Base-by-base conservation (phyloP, 2,888 invertebrate species). In the Leptopilina myrica region DNA sequence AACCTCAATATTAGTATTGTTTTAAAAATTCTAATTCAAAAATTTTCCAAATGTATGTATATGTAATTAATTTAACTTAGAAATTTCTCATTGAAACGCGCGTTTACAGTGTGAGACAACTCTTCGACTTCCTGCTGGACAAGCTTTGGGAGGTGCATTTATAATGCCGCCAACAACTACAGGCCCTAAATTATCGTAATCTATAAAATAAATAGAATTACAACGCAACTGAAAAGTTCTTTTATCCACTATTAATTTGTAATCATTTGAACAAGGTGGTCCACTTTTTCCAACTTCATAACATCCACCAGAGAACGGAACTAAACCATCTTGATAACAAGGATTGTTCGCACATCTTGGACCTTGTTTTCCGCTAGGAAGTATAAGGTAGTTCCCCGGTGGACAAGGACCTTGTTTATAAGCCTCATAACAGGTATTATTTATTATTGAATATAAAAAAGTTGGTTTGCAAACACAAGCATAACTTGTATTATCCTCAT, bases 361-460 rank as follows among this genome's bases (percentile, higher is more conserved):
- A 64, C 94, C 92, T 0, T 93, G 92, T 14, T 93, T 90, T 59
- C 93, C 91, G 64, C 87, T 82, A 12, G 92, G 92, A 33, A 96
- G 92, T 8, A 94, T 88, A 40, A 96, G 91, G 86, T 95, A 94
- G 78, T 95, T 88, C 0, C 92, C 92, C 0, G 86, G 76, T 0
- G 87, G 82, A 85, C 96, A 96, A 0, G 96, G 96, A 0, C 96
- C 96, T 87, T 92, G 93, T 62, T 92, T 92, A 86, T 93, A 95
- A 0, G 95, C 94, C 69, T 93, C 93, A 92, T 94, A 94, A 85
- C 96, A 96, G 7, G 91, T 90, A 84, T 95, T 93, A 0, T 93
- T 92, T 43, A 92, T 88, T 1, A 95, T 94, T 86, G 95, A 93
- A 87, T 94, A 96, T 33, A 95, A 82, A 79, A 84, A 90, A 66